A percentile compares a stretch with the other conserved stretches of the same genome.
Evolutionary conservation across 2,888 invertebrate genomes (phyloP).

Genomic region (Diachrysia chrysitis): DNA sequence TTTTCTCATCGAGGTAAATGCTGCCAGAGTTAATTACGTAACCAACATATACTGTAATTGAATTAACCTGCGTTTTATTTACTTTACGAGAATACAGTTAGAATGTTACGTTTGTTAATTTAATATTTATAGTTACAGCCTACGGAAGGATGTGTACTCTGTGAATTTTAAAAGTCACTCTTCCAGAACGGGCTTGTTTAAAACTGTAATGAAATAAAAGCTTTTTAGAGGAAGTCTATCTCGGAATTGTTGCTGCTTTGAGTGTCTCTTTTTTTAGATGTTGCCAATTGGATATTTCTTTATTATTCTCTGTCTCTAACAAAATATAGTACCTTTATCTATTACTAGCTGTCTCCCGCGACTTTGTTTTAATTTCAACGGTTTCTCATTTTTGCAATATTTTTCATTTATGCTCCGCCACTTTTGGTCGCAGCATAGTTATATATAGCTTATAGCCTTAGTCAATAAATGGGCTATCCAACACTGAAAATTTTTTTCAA

Average conservation of each 20-base stretch:
- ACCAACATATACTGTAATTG: slow-evolving; percentile 2
- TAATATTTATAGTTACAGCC: slow-evolving; percentile 4
- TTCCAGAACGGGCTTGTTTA: background rate
- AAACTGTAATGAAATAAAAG: background rate
- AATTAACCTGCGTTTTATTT: slow-evolving; percentile 4
- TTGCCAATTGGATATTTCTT: background rate
- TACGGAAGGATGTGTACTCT: slow-evolving; percentile 4
- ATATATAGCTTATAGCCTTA: too few relatives aligned
- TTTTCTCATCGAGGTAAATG: background rate
- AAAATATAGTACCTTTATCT: too few relatives aligned
- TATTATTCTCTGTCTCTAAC: background rate
- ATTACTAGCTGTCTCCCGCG: too few relatives aligned
- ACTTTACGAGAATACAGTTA: slow-evolving; percentile 1
- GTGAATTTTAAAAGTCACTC: slow-evolving; percentile 4
- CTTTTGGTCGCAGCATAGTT: too few relatives aligned
- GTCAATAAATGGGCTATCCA: too few relatives aligned
- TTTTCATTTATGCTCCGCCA: too few relatives aligned
- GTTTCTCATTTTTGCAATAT: too few relatives aligned
- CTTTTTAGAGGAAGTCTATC: background rate
- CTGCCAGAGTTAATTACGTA: background rate
- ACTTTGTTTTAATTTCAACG: too few relatives aligned
- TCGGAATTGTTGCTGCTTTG: background rate
- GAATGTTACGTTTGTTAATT: slow-evolving; percentile 4
- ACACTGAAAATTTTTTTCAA: too few relatives aligned
- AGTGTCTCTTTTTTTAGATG: background rate